Conservation (phyloP, 2,797 vertebrate species). For the Scolopax bukidnonensis region DNA sequence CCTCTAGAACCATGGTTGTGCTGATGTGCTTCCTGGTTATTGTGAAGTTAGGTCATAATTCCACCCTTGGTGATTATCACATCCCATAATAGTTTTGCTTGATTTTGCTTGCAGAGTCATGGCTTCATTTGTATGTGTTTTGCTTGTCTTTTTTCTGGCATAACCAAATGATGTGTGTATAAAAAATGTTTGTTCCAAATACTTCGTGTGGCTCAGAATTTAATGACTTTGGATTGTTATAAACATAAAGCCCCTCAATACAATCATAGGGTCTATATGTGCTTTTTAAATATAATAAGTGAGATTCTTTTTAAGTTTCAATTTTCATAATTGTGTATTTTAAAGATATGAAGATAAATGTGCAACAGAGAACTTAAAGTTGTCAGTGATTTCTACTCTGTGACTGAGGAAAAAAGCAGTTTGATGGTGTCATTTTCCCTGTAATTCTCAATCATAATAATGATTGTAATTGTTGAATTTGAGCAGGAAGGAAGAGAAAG, state of each 20-base stretch:
- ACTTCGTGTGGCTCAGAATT: not conserved
- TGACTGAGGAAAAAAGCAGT: not conserved
- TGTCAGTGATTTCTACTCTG: not conserved
- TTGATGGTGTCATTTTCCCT: not conserved
- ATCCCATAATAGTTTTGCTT: not conserved
- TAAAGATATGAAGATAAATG: not conserved
- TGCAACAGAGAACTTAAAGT: not conserved
- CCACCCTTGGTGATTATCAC: not conserved
- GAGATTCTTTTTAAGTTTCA: not conserved
- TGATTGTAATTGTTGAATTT: not conserved
- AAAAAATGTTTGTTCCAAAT: not conserved
- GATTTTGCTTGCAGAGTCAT: not conserved
- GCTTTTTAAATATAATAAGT: not conserved
- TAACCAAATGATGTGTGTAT: not conserved
- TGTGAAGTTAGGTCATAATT: not conserved
- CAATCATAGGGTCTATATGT: not conserved
- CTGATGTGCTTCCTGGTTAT: not conserved
- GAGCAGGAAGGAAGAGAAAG: not conserved
- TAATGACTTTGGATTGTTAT: not conserved
- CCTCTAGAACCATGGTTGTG: not conserved
- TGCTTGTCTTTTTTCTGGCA: not conserved
- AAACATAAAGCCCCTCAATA: not conserved
- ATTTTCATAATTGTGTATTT: not conserved
- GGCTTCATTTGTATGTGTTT: not conserved
- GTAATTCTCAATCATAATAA: not conserved